phyloP scores from a whole-genome alignment of 2,113 vertebrate species.

The Hippocampus comes region DNA sequence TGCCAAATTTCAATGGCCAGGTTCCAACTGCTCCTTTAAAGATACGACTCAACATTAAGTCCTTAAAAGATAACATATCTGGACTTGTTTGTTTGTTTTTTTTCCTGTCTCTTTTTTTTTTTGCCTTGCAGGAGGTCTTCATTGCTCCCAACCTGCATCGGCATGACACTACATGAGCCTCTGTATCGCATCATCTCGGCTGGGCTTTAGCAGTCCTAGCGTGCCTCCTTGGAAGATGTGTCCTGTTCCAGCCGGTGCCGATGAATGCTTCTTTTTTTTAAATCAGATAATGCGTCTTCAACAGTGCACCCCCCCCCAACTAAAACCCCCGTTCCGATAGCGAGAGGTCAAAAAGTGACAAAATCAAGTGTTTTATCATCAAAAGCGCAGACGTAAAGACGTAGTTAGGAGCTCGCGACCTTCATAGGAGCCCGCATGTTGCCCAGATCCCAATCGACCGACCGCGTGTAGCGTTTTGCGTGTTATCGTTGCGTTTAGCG shows the following conservation, averaged over 20 bases:
- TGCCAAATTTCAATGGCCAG: not conserved
- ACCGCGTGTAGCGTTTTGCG: conserved; percentile 31
- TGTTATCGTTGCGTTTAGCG: conserved; percentile 48
- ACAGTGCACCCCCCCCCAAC: not conserved
- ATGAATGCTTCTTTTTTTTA: conserved; percentile 51
- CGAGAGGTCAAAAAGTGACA: conserved; percentile 33
- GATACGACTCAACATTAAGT: not conserved
- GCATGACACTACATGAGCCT: conserved; percentile 45
- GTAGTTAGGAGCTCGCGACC: not conserved
- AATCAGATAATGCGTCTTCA: conserved; percentile 37
- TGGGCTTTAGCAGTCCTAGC: conserved; percentile 55
- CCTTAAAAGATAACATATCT: not conserved
- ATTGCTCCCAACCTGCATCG: conserved; percentile 47
- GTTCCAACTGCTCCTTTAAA: not conserved
- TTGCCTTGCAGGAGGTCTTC: not conserved
- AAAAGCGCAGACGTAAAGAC: conserved; percentile 14
- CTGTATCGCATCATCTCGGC: conserved; percentile 55
- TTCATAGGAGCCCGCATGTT: conserved; percentile 31
- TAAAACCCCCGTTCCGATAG: no score
- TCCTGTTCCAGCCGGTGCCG: conserved; percentile 62
- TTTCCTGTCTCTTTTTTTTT: not conserved
- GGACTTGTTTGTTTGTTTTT: not conserved
- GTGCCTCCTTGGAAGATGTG: conserved; percentile 64
- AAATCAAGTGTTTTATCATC: conserved; percentile 8
- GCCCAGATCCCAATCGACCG: conserved; percentile 39